Base-by-base conservation (phyloP, 2,113 vertebrate genomes). In the Mus spicilegus region DNA sequence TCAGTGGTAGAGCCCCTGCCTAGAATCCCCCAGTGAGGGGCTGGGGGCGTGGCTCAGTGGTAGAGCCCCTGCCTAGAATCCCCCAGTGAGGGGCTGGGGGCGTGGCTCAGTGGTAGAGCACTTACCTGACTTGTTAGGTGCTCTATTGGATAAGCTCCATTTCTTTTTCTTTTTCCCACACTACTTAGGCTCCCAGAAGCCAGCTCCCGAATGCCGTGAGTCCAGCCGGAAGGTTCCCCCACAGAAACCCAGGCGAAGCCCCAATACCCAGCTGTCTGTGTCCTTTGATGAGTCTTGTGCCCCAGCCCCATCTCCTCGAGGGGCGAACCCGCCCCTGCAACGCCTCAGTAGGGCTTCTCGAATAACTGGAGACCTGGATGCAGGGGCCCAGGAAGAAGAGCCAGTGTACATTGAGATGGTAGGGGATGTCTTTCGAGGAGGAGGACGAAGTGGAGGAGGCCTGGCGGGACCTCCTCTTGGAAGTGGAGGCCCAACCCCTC, bases 351-450 rank as follows among this genome's bases (percentile, higher is more conserved):
- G 96, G 97, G 98, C 49, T 93, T 98, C 89, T 97, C 98, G 97
- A 96, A 95, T 88, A 89, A 95, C 94, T 95, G 99, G 97, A 97
- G 98, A 97, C 93, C 95, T 96, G 4, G 98, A 98, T 24, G 46
- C 89, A 54, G 96, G 97, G n/a, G 75, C 98, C 96, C 96, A 98
- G 33, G 99, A 99, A 0, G 99, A 99, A 13, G 99, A 99, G 96
- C 99, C 99, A 0, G 99, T 99, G 72, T 99, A 99, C 96, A 99
- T 99, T 1, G 99, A 99, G 98, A 99, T 99, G 99, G 99, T 99
- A 95, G 99, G 99, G 76, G 98, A 99, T 97, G 98, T 99, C 98
- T 98, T 99, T 98, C 98, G 98, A 92, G 99, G 94, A 97, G 97
- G 97, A 87, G 96, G 98, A 87, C 93, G 95, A 89, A 90, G 95